These are phyloP conservation scores for Antennarius striatus DNA, from an alignment of 2,113 vertebrate genomes.

Conservation along the genomic window DNA sequence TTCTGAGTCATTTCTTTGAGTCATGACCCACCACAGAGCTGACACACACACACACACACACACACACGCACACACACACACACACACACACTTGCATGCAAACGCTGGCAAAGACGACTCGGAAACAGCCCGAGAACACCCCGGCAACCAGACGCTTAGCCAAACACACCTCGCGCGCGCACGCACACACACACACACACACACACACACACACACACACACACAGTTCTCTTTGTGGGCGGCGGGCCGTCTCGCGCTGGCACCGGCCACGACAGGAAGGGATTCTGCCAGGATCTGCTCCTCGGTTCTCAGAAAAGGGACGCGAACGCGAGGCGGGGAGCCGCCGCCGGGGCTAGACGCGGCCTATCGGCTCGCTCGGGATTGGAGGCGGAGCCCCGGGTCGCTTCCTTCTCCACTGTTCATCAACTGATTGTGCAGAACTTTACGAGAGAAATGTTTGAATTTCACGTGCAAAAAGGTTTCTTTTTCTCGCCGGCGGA, in stretches of 20 bases:
- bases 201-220: not conserved
- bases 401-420: constrained; percentile 18
- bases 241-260: constrained; percentile 55
- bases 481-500: not conserved
- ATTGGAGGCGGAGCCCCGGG: too few relatives aligned
- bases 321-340: constrained; percentile 45
- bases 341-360: constrained; percentile 33
- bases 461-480: constrained; percentile 38
- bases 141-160: constrained; percentile 72
- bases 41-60: constrained; percentile 38
- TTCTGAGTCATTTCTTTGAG: constrained; percentile 80
- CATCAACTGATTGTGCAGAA: constrained; percentile 32
- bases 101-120: constrained; percentile 68
- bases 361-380: too few relatives aligned
- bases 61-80: constrained; percentile 21
- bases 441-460: constrained; percentile 31
- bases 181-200: constrained; percentile 52
- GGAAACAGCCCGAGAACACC: constrained; percentile 80
- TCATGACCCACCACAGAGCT: constrained; percentile 77
- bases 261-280: constrained; percentile 67
- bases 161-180: constrained; percentile 63
- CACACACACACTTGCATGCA: constrained; percentile 36
- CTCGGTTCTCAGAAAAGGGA: constrained; percentile 61
- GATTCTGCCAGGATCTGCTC: constrained; percentile 67
- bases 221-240: constrained; percentile 69